Evolutionary conservation across 2,113 vertebrate genomes (phyloP).

Genomic region (Coryphaenoides rupestris): DNA sequence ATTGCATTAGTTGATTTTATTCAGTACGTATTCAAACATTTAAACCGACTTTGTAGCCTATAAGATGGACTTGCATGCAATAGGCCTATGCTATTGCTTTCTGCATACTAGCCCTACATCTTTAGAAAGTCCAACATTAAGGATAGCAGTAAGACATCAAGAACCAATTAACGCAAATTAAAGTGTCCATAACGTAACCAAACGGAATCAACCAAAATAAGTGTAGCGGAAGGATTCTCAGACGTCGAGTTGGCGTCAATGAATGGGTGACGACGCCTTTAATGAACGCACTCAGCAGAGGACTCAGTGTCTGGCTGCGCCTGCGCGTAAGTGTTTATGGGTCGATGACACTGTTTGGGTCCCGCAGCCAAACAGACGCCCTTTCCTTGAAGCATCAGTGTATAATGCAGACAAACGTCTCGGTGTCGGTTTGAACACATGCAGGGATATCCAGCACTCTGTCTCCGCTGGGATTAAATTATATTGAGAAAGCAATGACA

Average conservation of each 20-base stretch:
- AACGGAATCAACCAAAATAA: background rate
- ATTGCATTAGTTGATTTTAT: too few species aligned
- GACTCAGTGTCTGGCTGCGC: background rate
- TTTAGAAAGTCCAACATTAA: too few species aligned
- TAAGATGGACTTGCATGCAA: too few species aligned
- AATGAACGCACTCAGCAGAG: slow-evolving; percentile 52
- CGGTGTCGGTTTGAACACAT: slow-evolving; percentile 69
- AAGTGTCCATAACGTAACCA: background rate
- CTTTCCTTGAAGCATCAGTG: slow-evolving; percentile 47
- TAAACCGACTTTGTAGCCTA: too few species aligned
- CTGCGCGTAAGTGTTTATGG: slow-evolving; percentile 35
- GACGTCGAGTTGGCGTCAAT: slow-evolving; percentile 44
- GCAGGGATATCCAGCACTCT: slow-evolving; percentile 41
- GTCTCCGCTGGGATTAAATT: slow-evolving; percentile 38
- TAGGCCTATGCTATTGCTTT: too few species aligned
- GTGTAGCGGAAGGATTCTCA: slow-evolving; percentile 51
- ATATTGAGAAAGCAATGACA: slow-evolving; percentile 11
- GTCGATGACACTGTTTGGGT: slow-evolving; percentile 67
- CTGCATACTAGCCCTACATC: too few species aligned
- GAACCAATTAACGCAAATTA: too few species aligned
- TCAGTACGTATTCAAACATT: too few species aligned
- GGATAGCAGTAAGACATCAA: too few species aligned
- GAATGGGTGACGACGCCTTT: slow-evolving; percentile 47
- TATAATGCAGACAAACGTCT: slow-evolving; percentile 32
- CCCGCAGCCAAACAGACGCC: slow-evolving; percentile 64